Percentiles rank a stretch among this genome's conserved stretches.
These are phyloP conservation scores for Heliconius hermathena DNA, from an alignment of 1,140 invertebrate species.

Conservation along the genomic window DNA sequence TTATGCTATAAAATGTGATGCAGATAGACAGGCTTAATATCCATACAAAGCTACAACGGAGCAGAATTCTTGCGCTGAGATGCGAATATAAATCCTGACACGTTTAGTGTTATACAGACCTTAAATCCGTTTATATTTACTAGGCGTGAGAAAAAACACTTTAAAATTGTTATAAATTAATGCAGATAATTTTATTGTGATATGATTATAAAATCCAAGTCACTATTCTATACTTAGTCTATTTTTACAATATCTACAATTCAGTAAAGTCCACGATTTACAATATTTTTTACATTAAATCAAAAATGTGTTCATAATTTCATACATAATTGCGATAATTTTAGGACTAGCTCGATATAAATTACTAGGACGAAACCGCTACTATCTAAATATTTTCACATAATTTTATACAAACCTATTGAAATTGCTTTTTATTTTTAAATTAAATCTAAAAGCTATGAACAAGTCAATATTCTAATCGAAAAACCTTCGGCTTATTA, in stretches of 20 bases:
- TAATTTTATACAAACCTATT: slow-evolving; percentile 68
- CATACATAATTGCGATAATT: slow-evolving; percentile 67
- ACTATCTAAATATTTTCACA: slow-evolving; percentile 69
- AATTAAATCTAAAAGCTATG: slow-evolving; percentile 39
- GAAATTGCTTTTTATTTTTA: slow-evolving; percentile 31
- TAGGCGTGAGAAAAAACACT: slow-evolving; percentile 40
- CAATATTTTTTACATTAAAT: slow-evolving; percentile 56
- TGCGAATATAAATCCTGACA: background rate
- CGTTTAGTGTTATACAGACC: background rate
- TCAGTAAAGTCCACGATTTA: slow-evolving; percentile 58
- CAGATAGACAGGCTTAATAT: background rate
- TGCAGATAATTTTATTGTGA: slow-evolving; percentile 66
- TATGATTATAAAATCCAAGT: slow-evolving; percentile 80
- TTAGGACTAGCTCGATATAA: slow-evolving; percentile 78
- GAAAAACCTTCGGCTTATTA: slow-evolving; percentile 46
- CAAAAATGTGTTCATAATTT: slow-evolving; percentile 53
- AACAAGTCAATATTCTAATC: slow-evolving; percentile 43
- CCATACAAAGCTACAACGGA: background rate
- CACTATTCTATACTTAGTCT: slow-evolving; percentile 61
- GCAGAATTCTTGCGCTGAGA: background rate
- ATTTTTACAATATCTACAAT: slow-evolving; percentile 79
- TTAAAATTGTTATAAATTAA: slow-evolving; percentile 16
- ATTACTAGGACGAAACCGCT: slow-evolving; percentile 75
- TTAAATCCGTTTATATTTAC: slow-evolving; percentile 20
- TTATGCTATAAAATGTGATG: slow-evolving; percentile 23